Evolutionary conservation across 2,113 vertebrate species (phyloP).

Genomic region (Lutjanus erythropterus): DNA sequence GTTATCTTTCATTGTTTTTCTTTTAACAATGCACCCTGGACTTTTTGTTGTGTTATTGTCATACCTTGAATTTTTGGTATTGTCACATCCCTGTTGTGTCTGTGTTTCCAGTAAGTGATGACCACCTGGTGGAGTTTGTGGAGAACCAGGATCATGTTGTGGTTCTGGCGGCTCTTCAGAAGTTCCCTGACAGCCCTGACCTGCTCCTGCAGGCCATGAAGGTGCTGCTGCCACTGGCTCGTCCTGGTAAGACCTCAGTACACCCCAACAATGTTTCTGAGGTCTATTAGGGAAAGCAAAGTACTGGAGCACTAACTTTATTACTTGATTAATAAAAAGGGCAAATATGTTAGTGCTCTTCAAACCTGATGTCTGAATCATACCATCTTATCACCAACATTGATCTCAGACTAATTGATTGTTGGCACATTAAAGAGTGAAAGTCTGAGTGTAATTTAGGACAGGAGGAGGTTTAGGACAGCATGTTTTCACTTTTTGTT

Average conservation of each 20-base stretch:
- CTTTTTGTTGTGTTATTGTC: too few species aligned
- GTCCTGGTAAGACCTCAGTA: constrained; percentile 85
- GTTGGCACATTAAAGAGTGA: background rate
- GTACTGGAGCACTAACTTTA: background rate
- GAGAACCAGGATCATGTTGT: constrained; percentile 92
- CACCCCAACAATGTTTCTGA: accelerated
- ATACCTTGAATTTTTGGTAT: too few species aligned
- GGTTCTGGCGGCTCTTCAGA: constrained; percentile 86
- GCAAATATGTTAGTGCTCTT: background rate
- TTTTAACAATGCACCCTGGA: too few species aligned
- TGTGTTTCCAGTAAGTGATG: constrained; percentile 88
- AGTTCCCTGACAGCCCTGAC: constrained; percentile 86
- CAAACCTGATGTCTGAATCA: too few species aligned
- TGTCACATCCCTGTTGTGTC: background rate
- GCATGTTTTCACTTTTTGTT: background rate
- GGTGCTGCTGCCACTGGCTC: constrained; percentile 89
- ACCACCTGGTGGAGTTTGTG: constrained; percentile 93
- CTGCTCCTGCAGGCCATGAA: constrained; percentile 88
- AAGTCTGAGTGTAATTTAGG: too few species aligned
- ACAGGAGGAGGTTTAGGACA: background rate
- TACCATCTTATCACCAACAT: too few species aligned
- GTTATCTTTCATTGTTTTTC: too few species aligned
- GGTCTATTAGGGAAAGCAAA: background rate
- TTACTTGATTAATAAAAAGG: background rate
- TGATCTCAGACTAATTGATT: background rate